Evolutionary conservation across 2,888 invertebrate genomes (phyloP).

Genomic region (Caenorhabditis angaria): DNA sequence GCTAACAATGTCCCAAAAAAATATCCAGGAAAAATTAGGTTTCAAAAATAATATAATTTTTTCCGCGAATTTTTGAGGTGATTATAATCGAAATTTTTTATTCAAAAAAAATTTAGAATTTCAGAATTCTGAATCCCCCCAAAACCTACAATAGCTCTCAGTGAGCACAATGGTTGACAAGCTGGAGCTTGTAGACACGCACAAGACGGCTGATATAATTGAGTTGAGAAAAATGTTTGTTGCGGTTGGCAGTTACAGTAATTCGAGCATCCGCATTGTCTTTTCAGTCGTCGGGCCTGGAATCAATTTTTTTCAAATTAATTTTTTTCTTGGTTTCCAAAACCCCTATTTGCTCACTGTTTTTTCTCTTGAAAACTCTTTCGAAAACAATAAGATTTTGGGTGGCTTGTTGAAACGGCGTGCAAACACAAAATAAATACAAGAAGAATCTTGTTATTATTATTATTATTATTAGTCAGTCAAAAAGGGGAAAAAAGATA

Average conservation of each 20-base stretch:
- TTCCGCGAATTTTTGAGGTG: too few species aligned
- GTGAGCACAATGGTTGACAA: conserved; percentile 46
- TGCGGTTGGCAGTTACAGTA: conserved; percentile 55
- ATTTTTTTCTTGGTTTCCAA: neutral
- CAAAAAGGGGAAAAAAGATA: too few species aligned
- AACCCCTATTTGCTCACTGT: neutral
- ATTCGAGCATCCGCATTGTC: conserved; percentile 52
- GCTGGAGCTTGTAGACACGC: conserved; percentile 49
- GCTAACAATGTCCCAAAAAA: too few species aligned
- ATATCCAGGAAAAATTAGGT: too few species aligned
- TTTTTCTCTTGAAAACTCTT: too few species aligned
- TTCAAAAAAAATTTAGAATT: neutral
- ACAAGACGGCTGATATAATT: conserved; percentile 40
- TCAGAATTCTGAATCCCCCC: neutral
- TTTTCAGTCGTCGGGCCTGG: conserved; percentile 48
- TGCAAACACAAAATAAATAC: too few species aligned
- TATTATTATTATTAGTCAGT: too few species aligned
- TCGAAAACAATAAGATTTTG: too few species aligned
- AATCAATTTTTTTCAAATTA: conserved; percentile 5
- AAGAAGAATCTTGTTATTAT: too few species aligned
- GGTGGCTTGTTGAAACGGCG: too few species aligned
- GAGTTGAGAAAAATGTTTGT: conserved; percentile 22
- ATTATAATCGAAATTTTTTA: too few species aligned
- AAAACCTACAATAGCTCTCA: conserved; percentile 42
- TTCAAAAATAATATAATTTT: too few species aligned